These are phyloP conservation scores for Fragum fragum DNA, from an alignment of 2,888 invertebrate species.

Conservation along the genomic window DNA sequence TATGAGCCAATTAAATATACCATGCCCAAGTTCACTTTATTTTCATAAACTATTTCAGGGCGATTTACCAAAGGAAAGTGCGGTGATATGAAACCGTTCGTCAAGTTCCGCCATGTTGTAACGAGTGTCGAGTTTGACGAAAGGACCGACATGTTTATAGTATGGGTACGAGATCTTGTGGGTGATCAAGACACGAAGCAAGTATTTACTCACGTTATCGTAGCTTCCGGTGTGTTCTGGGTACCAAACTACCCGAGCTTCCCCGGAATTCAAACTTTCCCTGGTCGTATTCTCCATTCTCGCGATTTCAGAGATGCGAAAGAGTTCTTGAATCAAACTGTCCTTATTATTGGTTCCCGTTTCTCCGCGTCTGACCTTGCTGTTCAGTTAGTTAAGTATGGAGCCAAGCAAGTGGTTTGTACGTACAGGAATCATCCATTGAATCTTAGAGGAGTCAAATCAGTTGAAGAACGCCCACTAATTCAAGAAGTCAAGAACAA, in stretches of 20 bases:
- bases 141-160: conserved; percentile 45
- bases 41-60: conserved; percentile 12
- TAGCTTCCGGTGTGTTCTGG: conserved; percentile 50
- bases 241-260: conserved; percentile 50
- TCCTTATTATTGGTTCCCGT: conserved; percentile 49
- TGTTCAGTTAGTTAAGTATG: conserved; percentile 50
- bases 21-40: too few relatives aligned
- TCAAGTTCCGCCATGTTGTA: conserved; percentile 49
- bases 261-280: conserved; percentile 48
- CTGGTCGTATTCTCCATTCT: conserved; percentile 51
- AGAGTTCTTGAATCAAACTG: conserved; percentile 43
- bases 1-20: too few relatives aligned
- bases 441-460: conserved; percentile 56
- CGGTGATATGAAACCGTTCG: conserved; percentile 29
- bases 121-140: conserved; percentile 42
- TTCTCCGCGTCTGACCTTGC: conserved; percentile 58
- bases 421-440: conserved; percentile 51
- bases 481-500: conserved; percentile 41
- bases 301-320: conserved; percentile 51
- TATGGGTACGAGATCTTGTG: conserved; percentile 39
- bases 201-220: conserved; percentile 57
- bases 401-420: conserved; percentile 41
- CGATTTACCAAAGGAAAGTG: conserved; percentile 42
- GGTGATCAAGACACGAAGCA: conserved; percentile 21
- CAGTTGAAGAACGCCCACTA: conserved; percentile 58